phyloP scores from a whole-genome alignment of 1,140 invertebrate genomes.

The Araneus ventricosus region DNA sequence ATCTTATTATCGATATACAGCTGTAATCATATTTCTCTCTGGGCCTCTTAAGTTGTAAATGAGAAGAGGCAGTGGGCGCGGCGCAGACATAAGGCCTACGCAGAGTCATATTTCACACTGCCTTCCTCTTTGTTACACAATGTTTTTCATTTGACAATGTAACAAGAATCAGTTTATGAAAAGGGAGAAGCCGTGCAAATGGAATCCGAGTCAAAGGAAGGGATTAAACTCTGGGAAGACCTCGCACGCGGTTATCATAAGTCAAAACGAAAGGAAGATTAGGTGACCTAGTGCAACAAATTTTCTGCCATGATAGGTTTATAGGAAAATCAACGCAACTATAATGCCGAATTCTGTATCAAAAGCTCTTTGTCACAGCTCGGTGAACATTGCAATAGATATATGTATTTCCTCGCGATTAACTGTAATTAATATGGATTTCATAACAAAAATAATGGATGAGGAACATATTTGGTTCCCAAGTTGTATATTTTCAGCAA shows the following conservation, averaged over 20 bases:
- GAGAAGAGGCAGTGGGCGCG: background rate
- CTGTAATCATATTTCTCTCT: background rate
- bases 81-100: conserved; percentile 5
- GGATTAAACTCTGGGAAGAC: background rate
- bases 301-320: background rate
- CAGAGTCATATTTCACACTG: conserved; percentile 9
- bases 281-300: background rate
- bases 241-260: background rate
- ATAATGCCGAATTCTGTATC: background rate
- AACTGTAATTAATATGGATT: too few relatives aligned
- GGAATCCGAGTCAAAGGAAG: background rate
- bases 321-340: background rate
- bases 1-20: background rate
- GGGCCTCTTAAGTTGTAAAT: conserved; percentile 20
- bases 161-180: conserved; percentile 16
- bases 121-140: background rate
- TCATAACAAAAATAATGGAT: too few relatives aligned
- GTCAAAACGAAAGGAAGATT: background rate
- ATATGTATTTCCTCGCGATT: too few relatives aligned
- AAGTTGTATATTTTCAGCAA: too few relatives aligned
- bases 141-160: conserved; percentile 8
- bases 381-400: background rate
- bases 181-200: background rate
- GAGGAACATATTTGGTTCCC: too few relatives aligned
- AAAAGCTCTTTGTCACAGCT: background rate